Conservation (phyloP, 1,140 invertebrate genomes). For the Bombus picipes region DNA sequence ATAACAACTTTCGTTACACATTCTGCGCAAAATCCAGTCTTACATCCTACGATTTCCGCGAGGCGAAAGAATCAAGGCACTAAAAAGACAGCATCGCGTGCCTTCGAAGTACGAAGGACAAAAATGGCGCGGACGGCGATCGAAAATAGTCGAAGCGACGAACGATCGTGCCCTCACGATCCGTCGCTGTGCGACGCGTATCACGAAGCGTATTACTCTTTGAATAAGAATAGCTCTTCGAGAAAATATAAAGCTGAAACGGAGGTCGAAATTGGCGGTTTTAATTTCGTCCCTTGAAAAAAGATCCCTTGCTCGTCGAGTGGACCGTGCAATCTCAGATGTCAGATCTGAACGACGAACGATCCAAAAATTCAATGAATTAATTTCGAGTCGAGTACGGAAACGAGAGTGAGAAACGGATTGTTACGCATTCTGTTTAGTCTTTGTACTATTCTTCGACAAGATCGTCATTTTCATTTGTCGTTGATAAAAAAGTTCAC, state of each 20-base stretch:
- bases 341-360: neutral
- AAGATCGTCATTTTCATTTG: neutral
- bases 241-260: neutral
- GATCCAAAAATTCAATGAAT: neutral
- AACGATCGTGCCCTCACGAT: neutral
- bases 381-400: neutral
- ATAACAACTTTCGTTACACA: slow-evolving; percentile 8
- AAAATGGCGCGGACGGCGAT: neutral
- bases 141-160: slow-evolving; percentile 14
- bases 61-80: slow-evolving; percentile 33
- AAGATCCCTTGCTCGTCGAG: neutral
- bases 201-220: neutral
- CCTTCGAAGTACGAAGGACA: neutral
- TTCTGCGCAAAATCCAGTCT: neutral
- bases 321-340: neutral
- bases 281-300: neutral
- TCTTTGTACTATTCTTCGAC: slow-evolving; percentile 10
- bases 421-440: neutral
- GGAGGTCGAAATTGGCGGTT: too few relatives aligned
- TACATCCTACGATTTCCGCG: slow-evolving; percentile 19
- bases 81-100: neutral
- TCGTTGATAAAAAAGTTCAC: neutral
- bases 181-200: neutral
- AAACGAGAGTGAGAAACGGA: neutral
- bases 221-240: neutral